phyloP scores from a whole-genome alignment of 53 echinoderm and acorn worm species.

The Crossaster papposus region DNA sequence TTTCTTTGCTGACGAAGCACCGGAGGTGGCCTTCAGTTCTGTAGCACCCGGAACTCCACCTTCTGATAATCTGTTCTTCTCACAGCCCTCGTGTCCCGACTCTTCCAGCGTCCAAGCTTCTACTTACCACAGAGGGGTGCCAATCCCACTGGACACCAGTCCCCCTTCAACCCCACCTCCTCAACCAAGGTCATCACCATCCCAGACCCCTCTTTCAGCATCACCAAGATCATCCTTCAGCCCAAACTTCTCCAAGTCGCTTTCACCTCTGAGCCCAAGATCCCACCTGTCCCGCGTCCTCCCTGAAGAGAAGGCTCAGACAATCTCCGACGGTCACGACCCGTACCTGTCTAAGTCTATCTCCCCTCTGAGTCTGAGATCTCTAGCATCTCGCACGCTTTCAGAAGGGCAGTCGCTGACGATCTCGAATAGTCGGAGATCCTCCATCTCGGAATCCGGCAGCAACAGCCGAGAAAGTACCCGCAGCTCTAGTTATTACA shows the following conservation, averaged over 20 bases:
- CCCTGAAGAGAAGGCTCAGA: neutral
- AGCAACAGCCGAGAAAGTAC: constrained; percentile 19
- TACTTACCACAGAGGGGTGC: neutral
- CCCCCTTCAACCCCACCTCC: neutral
- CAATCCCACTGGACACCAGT: constrained; percentile 5
- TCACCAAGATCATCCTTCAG: constrained; percentile 1
- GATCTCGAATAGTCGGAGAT: neutral
- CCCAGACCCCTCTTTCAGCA: neutral
- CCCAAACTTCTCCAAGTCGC: constrained; percentile 29
- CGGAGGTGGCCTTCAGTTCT: neutral
- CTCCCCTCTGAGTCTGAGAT: neutral
- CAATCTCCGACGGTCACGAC: neutral
- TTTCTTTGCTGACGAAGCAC: constrained; percentile 14
- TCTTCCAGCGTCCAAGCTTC: neutral
- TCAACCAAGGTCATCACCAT: neutral
- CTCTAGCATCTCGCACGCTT: neutral
- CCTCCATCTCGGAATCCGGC: constrained; percentile 23
- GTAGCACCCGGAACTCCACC: neutral
- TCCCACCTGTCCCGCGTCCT: neutral
- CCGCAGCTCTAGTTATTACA: constrained; percentile 9
- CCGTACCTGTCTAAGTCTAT: neutral
- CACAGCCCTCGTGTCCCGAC: constrained; percentile 14
- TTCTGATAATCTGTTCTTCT: neutral
- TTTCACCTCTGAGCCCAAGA: neutral
- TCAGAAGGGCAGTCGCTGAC: neutral